Conservation (phyloP, 2,113 vertebrate genomes). For the Corythornis cristatus region DNA sequence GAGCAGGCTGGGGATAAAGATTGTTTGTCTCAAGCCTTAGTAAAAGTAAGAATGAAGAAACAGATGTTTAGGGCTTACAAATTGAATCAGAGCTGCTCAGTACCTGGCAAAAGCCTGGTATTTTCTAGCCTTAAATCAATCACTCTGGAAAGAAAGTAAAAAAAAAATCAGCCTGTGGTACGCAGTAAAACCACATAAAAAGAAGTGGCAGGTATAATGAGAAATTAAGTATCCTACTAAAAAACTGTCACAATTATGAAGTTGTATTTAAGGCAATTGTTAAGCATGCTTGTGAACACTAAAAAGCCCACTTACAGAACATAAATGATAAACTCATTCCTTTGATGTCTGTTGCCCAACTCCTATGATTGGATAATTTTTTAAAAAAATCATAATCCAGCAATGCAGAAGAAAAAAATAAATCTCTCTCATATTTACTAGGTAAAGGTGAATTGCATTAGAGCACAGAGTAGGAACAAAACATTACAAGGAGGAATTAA, state of each 20-base stretch:
- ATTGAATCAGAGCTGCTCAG: background rate
- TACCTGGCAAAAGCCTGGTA: background rate
- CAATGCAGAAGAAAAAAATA: background rate
- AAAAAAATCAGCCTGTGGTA: background rate
- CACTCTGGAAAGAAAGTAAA: background rate
- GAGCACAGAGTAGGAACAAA: background rate
- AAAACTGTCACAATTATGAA: background rate
- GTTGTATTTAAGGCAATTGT: background rate
- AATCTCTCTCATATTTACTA: background rate
- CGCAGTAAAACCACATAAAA: background rate
- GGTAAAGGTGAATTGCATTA: background rate
- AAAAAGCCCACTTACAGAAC: background rate
- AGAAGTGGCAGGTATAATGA: background rate
- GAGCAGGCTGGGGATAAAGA: no score
- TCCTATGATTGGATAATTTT: background rate
- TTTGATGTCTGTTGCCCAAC: background rate
- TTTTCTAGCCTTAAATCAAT: background rate
- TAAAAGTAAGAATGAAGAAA: no score
- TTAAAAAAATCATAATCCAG: background rate
- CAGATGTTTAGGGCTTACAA: no score
- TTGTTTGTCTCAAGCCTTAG: no score
- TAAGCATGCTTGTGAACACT: background rate
- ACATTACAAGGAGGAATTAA: background rate
- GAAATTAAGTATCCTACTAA: background rate
- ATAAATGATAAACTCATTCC: background rate